Base-by-base conservation (phyloP, 2,797 vertebrate species). In the Lycodopsis pacificus region DNA sequence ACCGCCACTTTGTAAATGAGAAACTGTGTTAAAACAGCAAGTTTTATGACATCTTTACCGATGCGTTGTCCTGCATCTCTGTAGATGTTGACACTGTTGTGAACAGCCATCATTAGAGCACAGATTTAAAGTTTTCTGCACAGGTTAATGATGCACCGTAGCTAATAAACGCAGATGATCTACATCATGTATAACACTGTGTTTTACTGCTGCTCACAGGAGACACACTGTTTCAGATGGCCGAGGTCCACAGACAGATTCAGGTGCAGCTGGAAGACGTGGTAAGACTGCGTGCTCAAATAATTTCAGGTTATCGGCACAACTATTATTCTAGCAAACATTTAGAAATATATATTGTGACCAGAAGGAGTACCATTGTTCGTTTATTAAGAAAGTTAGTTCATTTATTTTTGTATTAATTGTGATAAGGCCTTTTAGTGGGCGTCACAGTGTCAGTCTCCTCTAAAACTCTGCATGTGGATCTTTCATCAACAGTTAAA, bases 211-310 rank as follows among this genome's bases (percentile, higher is more conserved):
- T 82, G 58, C 44, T 73, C 88, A 72, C 89, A 97, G 96, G 96
- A 62, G 96, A 96, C 88, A 96, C 96, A 2, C 77, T 97, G 80
- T 97, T 97, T 86, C 96, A 97, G 91, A 97, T 97, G 96, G 96
- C 96, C 1, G 96, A 97, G 90, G 96, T 97, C n/a, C 96, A 97
- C 91, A 92, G 96, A 53, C 96, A 97, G 91, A 96, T 97, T 61
- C 96, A 97, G 90, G 96, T 97, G 80, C 96, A 97, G 83, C 92
- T 97, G 89, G 96, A 96, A 61, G 96, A 97, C 22, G 95, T 96
- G 93, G 96, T 97, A 76, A 95, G 96, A 90, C 51, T 27, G 5
- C 25, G 8, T 65, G 19, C 48, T 42, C 25, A 36, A 5, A 19
- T 11, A 19, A 32, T 67, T 54, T 25, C 32, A 73, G 1, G 14